Evolutionary conservation across 2,888 invertebrate species (phyloP).

Genomic region (Aplocera efformata): DNA sequence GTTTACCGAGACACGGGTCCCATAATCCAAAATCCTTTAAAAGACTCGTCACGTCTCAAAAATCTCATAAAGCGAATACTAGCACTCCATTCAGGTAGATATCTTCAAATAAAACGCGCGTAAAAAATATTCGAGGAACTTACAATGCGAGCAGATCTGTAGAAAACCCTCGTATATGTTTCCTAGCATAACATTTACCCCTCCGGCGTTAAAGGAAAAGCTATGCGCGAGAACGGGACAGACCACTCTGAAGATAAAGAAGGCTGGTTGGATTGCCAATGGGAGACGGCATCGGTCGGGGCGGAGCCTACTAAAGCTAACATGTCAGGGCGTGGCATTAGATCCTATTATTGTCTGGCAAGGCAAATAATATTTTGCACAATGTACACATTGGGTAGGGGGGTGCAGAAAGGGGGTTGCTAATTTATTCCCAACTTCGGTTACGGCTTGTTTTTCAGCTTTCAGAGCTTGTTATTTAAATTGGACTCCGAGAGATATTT

Average conservation of each 20-base stretch:
- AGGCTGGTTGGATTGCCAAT: conserved; percentile 51
- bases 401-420: conserved; percentile 58
- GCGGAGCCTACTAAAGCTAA: conserved; percentile 75
- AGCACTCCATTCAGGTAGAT: conserved; percentile 75
- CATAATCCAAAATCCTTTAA: conserved; percentile 51
- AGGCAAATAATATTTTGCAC: conserved; percentile 87
- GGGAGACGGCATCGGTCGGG: conserved; percentile 36
- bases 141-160: conserved; percentile 68
- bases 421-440: conserved; percentile 81
- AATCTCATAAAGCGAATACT: conserved; percentile 76
- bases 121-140: conserved; percentile 72
- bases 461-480: conserved; percentile 80
- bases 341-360: conserved; percentile 82
- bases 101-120: conserved; percentile 70
- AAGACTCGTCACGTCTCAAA: conserved; percentile 48
- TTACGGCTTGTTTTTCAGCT: conserved; percentile 80
- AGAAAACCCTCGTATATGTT: conserved; percentile 79
- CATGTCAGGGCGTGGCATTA: conserved; percentile 79
- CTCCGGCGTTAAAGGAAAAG: conserved; percentile 76
- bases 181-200: conserved; percentile 80
- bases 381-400: conserved; percentile 83
- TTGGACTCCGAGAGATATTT: conserved; percentile 70
- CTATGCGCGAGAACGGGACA: conserved; percentile 57
- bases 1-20: conserved; percentile 56
- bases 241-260: conserved; percentile 40